Base-by-base conservation (phyloP, 2,113 vertebrate species). In the Tachuris rubrigastra region DNA sequence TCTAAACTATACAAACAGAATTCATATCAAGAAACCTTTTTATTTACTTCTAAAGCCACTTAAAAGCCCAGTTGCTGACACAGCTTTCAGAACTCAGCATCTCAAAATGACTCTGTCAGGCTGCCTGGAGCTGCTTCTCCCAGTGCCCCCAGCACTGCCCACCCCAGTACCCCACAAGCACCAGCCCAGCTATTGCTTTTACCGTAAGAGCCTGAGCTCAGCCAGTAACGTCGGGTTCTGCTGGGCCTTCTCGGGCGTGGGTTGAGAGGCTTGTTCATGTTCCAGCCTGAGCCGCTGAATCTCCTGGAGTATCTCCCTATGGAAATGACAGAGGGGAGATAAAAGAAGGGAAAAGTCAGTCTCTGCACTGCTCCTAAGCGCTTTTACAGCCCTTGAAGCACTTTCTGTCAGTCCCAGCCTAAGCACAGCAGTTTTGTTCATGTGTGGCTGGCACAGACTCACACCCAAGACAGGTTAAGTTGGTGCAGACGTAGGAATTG, bases 201-300 rank as follows among this genome's bases (percentile, higher is more conserved):
- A 99, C 99, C 99, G 98, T 60, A 99, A 98, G 7, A 99, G 98
- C 65, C 99, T 89, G 24, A 99, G 98, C 83, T 99, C 99, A 0
- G 99, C 99, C 93, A 99, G 94, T 5, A 99, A 85, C 0, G 99
- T 99, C 5, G 99, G 99, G 97, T 99, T 99, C 98, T 99, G 99
- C 96, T 99, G 99, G 42, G 99, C 99, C 91, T 99, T 99, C 94
- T 99, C 99, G 0, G 99, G 99, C 5, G 99, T 99, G 41, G 99
- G 99, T 89, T 99, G 99, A 6, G 99, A 99, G 7, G 99, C 99
- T 85, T 99, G 99, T 24, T 99, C 99, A 0, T 99, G 99, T 62
- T 99, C 99, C 96, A 99, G 97, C 59, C 99, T 97, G 30, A 99
- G 98, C 19, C 99, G 98, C 98, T 99, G 99, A 49, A 99, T 99